Evolutionary conservation across 2,797 vertebrate genomes (phyloP).

Genomic region (Glyptemys insculpta): DNA sequence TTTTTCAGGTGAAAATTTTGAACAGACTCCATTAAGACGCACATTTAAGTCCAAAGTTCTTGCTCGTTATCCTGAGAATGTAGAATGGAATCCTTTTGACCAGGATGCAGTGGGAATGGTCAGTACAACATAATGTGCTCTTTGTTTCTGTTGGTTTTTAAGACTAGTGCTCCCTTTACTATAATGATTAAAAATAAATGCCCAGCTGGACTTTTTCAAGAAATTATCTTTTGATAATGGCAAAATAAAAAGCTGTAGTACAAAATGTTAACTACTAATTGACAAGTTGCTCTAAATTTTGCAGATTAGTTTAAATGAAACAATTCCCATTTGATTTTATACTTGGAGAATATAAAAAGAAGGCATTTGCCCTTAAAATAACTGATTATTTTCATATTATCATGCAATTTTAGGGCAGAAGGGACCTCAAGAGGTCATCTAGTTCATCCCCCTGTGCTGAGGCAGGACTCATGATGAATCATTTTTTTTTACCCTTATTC

Average conservation of each 20-base stretch:
- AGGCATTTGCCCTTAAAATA: neutral
- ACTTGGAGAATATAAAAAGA: neutral
- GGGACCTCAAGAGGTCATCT: neutral
- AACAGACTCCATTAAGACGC: conserved; percentile 97
- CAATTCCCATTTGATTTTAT: neutral
- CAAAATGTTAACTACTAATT: neutral
- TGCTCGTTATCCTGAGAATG: conserved; percentile 97
- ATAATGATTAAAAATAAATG: neutral
- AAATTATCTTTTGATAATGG: neutral
- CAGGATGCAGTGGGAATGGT: conserved; percentile 99
- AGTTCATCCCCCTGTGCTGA: neutral
- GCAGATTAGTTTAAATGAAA: neutral
- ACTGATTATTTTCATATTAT: neutral
- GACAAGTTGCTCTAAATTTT: neutral
- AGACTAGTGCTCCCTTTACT: neutral
- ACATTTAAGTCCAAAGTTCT: conserved; percentile 99
- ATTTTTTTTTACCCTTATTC: neutral
- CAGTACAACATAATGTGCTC: conserved; percentile 61
- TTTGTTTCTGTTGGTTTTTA: neutral
- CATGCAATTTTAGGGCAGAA: neutral
- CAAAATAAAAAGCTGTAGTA: neutral
- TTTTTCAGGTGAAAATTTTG: conserved; percentile 96
- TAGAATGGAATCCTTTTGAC: conserved; percentile 99
- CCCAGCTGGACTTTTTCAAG: neutral
- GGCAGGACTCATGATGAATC: neutral